Evolutionary conservation across 2,888 invertebrate genomes (phyloP).

Genomic region (Zootermopsis nevadensis): DNA sequence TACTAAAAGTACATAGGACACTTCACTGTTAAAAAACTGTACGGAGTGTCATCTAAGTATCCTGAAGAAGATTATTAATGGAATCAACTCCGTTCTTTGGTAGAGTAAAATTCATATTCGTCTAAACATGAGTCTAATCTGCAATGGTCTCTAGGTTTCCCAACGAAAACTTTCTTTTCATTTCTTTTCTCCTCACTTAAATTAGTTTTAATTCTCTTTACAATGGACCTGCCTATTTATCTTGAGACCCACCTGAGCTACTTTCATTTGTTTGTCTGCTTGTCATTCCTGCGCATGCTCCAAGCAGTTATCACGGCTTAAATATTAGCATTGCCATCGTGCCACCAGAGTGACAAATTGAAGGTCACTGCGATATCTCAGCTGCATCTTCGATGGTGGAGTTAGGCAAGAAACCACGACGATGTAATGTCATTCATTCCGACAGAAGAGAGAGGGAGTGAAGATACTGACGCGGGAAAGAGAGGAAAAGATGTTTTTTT

Average conservation of each 20-base stretch:
- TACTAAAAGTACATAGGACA: no score
- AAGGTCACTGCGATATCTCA: slow-evolving; percentile 51
- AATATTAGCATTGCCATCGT: slow-evolving; percentile 52
- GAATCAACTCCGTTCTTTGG: no score
- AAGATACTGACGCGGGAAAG: slow-evolving; percentile 21
- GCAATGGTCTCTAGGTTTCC: no score
- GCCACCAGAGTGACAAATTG: slow-evolving; percentile 52
- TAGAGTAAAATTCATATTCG: no score
- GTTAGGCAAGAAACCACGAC: slow-evolving; percentile 40
- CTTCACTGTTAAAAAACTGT: no score
- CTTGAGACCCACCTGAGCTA: neutral
- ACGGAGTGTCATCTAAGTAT: no score
- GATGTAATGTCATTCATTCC: slow-evolving; percentile 50
- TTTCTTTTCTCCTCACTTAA: no score
- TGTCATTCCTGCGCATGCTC: neutral
- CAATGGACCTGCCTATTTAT: neutral
- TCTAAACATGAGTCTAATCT: no score
- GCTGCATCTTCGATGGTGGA: slow-evolving; percentile 46
- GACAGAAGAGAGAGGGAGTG: slow-evolving; percentile 34
- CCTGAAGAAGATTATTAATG: no score
- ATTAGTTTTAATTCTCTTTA: neutral
- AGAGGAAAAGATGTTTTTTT: slow-evolving; percentile 41
- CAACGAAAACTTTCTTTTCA: no score
- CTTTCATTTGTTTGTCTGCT: neutral
- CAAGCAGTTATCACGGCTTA: slow-evolving; percentile 37